Base-by-base conservation (phyloP, 1,140 invertebrate genomes). In the Schlechtendalia chinensis region DNA sequence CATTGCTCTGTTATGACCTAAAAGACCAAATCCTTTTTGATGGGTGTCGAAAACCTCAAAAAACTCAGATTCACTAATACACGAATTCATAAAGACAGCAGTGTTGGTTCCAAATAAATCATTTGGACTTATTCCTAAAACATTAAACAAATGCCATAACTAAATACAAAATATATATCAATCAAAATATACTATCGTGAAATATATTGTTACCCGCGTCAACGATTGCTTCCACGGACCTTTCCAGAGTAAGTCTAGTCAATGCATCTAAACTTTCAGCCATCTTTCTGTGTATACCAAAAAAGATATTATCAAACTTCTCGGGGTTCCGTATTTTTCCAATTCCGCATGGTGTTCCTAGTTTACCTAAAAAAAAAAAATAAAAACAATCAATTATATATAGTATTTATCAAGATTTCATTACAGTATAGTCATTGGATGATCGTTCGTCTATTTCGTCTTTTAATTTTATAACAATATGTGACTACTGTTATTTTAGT, bases 1-100 rank as follows among this genome's bases (percentile, higher is more conserved):
- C 90, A 92, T 92, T 24, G 89, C 89, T 71, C 88, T 85, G 16
- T 88, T 88, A 84, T 90, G 90, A 22, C 91, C 91, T 74, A 90
- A 89, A 83, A 92, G 87, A 53, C 87, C 88, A 85, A 91, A 91
- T 5, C 91, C 91, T 81, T 54, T 47, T 67, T 56, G 72, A 50
- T 81, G 81, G 50, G 75, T 74, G 61, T 79, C 67, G 61, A 82
- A 79, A 16, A 83, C 32, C 1, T 47, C 47, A 29, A 82, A 63
- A 79, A 82, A 82, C 61, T 85, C 84, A 0, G 83, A 82, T 69
- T 85, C 84, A 75, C 81, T 82, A 1, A 83, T 12, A 27, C 65
- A 79, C 1, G 82, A 83, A 29, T 88, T 89, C 82, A 89, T 87
- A 83, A 88, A 89, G 17, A 90, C 89, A 59, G 88, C 89, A 11